Evolutionary conservation across 2,113 vertebrate genomes (phyloP).

Genomic region (Ciconia maguari): DNA sequence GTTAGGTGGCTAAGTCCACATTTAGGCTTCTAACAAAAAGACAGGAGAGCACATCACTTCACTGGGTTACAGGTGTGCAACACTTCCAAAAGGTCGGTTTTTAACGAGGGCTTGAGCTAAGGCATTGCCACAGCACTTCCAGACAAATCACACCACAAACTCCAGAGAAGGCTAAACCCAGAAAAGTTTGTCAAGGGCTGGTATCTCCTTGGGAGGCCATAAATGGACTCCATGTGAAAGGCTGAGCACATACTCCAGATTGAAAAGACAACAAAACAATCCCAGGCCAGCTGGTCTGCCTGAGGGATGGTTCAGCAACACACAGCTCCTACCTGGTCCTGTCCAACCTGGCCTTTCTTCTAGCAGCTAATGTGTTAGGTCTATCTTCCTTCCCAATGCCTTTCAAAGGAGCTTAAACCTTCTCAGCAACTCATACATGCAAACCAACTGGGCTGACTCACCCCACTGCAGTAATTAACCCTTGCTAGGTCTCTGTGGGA

Average conservation of each 20-base stretch:
- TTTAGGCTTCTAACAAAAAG: neutral
- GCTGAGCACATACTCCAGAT: neutral
- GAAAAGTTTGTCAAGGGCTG: neutral
- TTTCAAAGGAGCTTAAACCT: neutral
- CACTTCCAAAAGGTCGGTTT: fast-evolving
- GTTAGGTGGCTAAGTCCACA: neutral
- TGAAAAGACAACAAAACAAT: neutral
- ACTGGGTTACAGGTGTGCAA: neutral
- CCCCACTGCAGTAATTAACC: neutral
- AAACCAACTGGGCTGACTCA: neutral
- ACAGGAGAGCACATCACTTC: fast-evolving
- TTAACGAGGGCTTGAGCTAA: neutral
- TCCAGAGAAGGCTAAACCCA: neutral
- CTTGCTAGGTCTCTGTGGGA: neutral
- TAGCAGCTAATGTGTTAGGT: neutral
- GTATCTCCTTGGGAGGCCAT: neutral
- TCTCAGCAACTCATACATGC: neutral
- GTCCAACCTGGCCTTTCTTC: neutral
- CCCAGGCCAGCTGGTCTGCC: no score
- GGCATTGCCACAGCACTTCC: neutral
- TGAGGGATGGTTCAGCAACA: fast-evolving
- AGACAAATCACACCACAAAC: neutral
- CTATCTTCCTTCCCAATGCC: neutral
- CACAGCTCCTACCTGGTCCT: neutral
- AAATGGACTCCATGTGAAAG: fast-evolving